Evolutionary conservation across 1,140 invertebrate species (phyloP), one percentile per base, ranked within the genome.

Genomic region (Mizuhopecten yessoensis): DNA sequence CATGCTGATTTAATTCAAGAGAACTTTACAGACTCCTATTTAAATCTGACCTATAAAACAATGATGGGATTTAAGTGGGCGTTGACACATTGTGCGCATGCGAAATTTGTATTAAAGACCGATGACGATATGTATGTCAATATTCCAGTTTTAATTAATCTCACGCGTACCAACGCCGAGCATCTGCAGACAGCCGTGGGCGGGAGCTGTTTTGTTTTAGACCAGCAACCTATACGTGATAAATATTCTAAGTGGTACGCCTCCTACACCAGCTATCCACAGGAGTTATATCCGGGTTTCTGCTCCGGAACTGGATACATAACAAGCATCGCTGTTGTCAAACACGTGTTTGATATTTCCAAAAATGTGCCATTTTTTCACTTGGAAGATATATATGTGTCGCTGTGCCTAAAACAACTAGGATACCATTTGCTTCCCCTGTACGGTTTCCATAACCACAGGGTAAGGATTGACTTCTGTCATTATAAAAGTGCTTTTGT

Each of bases 1-100:
- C 97, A 97, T 93, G 96, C 97, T 33, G 98, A 99, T 95, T 97
- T 98, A 91, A 97, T 98, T 42, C 98, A 98, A 96, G 98, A 98
- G 20, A 97, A 97, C 93, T 98, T 98, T 96, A 92, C 97, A 17
- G 98, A 98, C 96, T 97, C 97, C 45, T 99, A 98, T 94, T 97
- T 97, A 90, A 98, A 98, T 96, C 97, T 99, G 96, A 98, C 98
- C 1, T 98, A 98, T 94, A 99, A 98, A 95, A 98, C 98, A 96
- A 97, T 98, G 11, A 98, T 98, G 97, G 97, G 97, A 7, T 97
- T 98, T 34, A 98, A 98, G 95, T 99, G 98, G 97, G 97, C 97
- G 87, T 97, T 97, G 10, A 97, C 98, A 95, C 97, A 97, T 96
- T 97, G 96, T 95, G 93, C 93, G 92, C 97, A 97, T 93, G 98